Base-by-base conservation (phyloP, 2,113 vertebrate genomes). In the Egretta garzetta region DNA sequence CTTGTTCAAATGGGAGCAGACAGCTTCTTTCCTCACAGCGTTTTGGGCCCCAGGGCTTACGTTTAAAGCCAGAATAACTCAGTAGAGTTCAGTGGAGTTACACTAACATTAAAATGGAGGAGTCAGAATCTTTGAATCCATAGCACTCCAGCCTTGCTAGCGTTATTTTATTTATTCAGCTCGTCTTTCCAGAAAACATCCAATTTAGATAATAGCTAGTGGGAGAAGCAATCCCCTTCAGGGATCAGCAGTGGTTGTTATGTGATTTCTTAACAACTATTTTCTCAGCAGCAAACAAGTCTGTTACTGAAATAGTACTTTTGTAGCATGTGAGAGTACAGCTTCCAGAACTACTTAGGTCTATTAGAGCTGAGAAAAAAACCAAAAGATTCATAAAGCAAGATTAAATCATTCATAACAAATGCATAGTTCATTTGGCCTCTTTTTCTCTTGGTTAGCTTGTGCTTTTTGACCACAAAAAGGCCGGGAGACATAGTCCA, bases 191-290 rank as follows among this genome's bases (percentile, higher is more conserved):
- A 91, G 95, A 96, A 97, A 96, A 97, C 90, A 97, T 97, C 92
- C 97, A 97, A 97, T 97, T 98, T 97, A 97, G 97, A 97, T 98
- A 97, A 96, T 91, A 94, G 96, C 93, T 96, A 94, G 90, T 96
- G 95, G 95, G 97, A 95, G 91, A 96, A 97, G 90, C 95, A 97
- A 95, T 93, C 85, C 97, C 93, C 97, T 97, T 97, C 86, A 96
- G 96, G 96, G 95, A 97, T 96, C 91, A 94, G 94, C 91, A 91
- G 62, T 66, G 89, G 95, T 95, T 96, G 96, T 97, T 98, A 96
- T 59, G 96, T 85, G 93, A 96, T 96, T 97, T 96, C 94, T 91
- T 95, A 96, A 95, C 96, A 95, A 94, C 96, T 96, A 95, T 95
- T 96, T 96, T 97, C 97, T 93, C 96, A 84, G 96, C 89, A 86